Evolutionary conservation across 2,888 invertebrate species (phyloP).

Genomic region (Microctonus brassicae): DNA sequence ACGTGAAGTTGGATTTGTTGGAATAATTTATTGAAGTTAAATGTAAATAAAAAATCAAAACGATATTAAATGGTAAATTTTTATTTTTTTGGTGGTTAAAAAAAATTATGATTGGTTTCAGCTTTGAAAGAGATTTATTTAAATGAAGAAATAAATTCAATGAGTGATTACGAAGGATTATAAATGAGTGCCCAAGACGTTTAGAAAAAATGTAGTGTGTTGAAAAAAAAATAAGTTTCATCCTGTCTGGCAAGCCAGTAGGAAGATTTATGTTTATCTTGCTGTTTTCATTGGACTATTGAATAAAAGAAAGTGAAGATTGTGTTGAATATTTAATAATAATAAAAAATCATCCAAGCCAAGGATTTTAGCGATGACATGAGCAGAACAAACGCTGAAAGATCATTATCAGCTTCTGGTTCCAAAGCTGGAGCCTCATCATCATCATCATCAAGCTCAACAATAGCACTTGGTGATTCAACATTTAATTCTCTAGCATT

Average conservation of each 20-base stretch:
- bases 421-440: slow-evolving; percentile 33
- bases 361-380: slow-evolving; percentile 47
- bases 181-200: neutral
- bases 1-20: neutral
- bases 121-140: neutral
- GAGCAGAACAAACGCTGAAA: slow-evolving; percentile 45
- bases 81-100: too few relatives aligned
- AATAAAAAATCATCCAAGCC: neutral
- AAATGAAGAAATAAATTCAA: neutral
- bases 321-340: too few relatives aligned
- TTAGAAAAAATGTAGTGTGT: neutral
- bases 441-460: slow-evolving; percentile 36
- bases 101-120: neutral
- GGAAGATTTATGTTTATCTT: too few relatives aligned
- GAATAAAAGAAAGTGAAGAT: neutral
- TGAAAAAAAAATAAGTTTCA: neutral
- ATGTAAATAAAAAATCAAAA: neutral
- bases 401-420: slow-evolving; percentile 35
- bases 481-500: slow-evolving; percentile 60
- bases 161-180: neutral
- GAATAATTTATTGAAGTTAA: neutral
- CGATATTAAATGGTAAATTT: neutral
- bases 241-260: neutral
- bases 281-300: neutral
- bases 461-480: slow-evolving; percentile 50